Percentiles rank a stretch among this genome's conserved stretches.
Conservation (phyloP, 2,113 vertebrate genomes). For the Coregonus clupeaformis region DNA sequence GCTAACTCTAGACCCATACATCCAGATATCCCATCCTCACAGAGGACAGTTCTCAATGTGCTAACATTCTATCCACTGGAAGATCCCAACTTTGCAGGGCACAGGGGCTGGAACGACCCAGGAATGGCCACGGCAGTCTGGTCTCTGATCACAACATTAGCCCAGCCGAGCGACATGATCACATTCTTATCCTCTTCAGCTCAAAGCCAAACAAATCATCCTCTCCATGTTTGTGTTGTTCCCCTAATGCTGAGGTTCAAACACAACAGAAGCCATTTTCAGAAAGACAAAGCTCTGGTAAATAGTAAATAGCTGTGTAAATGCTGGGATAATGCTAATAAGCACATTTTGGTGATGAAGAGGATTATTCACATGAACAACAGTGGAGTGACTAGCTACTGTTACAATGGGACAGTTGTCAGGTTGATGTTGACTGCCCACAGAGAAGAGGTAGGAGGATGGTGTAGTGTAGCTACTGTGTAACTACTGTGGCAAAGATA, state of each 20-base stretch:
- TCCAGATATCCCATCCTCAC: background rate
- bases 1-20: conserved; percentile 42
- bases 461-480: no score
- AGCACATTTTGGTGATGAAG: background rate
- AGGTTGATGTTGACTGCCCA: no score
- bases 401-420: no score
- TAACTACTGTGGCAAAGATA: background rate
- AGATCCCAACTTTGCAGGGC: background rate
- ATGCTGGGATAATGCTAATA: conserved; percentile 16
- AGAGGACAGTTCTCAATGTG: background rate
- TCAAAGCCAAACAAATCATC: conserved; percentile 42
- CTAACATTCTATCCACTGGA: background rate
- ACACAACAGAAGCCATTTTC: background rate
- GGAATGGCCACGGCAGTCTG: conserved; percentile 1
- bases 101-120: conserved; percentile 11
- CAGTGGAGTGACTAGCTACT: no score
- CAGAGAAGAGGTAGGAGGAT: no score
- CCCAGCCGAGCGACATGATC: conserved; percentile 24
- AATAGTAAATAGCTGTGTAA: conserved; percentile 12
- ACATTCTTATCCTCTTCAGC: conserved; percentile 31
- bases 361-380: background rate
- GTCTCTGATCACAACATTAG: conserved; percentile 55
- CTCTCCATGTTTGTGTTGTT: conserved; percentile 31
- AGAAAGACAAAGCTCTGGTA: conserved; percentile 20
- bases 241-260: background rate